Evolutionary conservation across 1,140 invertebrate species (phyloP), one percentile per base, ranked within the genome.

Genomic region (Melitaea cinxia): DNA sequence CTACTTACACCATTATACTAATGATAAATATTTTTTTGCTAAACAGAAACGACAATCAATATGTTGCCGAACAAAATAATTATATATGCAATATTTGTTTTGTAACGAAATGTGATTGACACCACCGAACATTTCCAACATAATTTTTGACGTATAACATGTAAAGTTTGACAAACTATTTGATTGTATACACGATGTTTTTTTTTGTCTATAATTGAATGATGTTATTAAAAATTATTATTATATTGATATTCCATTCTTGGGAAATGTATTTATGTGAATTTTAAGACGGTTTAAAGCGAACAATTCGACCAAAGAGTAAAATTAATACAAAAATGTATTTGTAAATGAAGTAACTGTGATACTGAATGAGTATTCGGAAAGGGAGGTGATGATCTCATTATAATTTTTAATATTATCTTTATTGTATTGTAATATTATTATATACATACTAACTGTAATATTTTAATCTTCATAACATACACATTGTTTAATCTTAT

Each of bases 331-430:
- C 24, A 49, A 35, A 65, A 67, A 61, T 61, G 50, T 73, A 82
- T 61, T 75, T 83, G 68, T 81, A 79, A 76, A 76, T 77, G 72
- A 75, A 72, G 75, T 77, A 81, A 73, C 81, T 83, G 81, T 83
- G 81, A 83, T 83, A 83, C 78, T 73, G 73, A 77, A 59, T 66
- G 65, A 64, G 65, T 49, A 65, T 53, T 66, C 37, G 66, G 52
- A 66, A 61, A 67, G 60, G 68, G 63, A 68, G 23, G 53, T 47
- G 68, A 69, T 54, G 73, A 70, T 81, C 73, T 83, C 71, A 66
- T 73, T 60, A 53, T 57, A 56, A 47, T 54, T 56, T 65, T 65
- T 24, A 56, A 57, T 39, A 65, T 54, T 54, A 45, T 47, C 19
- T 47, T 47, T 47, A 47, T 47, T 47, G 19, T 47, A 45, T 45